These are phyloP conservation scores for Pachycephus smyrnensis DNA, from an alignment of 2,888 invertebrate genomes.

Conservation along the genomic window DNA sequence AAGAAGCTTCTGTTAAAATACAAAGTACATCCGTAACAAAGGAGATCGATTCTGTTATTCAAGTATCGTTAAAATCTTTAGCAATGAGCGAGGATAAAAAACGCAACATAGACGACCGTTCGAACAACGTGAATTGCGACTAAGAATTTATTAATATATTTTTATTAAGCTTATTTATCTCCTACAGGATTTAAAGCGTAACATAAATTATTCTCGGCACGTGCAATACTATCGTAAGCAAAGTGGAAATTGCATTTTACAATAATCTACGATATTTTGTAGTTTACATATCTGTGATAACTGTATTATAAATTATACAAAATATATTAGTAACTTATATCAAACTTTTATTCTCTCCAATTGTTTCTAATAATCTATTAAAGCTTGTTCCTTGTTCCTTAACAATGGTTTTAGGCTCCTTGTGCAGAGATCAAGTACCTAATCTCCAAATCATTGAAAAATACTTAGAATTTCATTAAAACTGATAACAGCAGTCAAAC, in stretches of 20 bases:
- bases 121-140: background rate
- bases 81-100: conserved; percentile 41
- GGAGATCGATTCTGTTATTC: conserved; percentile 41
- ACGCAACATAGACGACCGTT: conserved; percentile 35
- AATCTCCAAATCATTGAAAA: too few species aligned
- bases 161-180: background rate
- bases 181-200: background rate
- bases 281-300: conserved; percentile 67
- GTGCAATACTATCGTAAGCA: conserved; percentile 32
- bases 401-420: too few species aligned
- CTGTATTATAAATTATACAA: conserved; percentile 52
- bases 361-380: background rate
- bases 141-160: conserved; percentile 4
- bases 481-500: too few species aligned
- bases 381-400: too few species aligned
- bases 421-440: too few species aligned
- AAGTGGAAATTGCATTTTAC: conserved; percentile 53
- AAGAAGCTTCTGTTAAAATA: conserved; percentile 33
- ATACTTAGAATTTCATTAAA: too few species aligned
- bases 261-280: conserved; percentile 61
- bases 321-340: conserved; percentile 55
- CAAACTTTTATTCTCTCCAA: conserved; percentile 29
- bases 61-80: conserved; percentile 41
- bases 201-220: conserved; percentile 21
- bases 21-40: conserved; percentile 39